These are phyloP conservation scores for Heliconius ismenius DNA, from an alignment of 2,888 invertebrate genomes.

Conservation along the genomic window DNA sequence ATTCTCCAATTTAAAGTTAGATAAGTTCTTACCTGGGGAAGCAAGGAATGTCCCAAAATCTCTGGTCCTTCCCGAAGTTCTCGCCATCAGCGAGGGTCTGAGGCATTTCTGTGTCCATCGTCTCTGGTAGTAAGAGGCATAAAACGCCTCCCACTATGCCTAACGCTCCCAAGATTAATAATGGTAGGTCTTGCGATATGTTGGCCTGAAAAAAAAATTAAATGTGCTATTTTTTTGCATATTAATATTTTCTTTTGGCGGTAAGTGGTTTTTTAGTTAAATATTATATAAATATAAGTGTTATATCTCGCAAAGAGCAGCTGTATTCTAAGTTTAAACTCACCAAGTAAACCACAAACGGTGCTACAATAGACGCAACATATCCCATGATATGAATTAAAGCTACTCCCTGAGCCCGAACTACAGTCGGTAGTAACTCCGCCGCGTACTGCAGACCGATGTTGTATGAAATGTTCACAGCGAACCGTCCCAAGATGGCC, in stretches of 20 bases:
- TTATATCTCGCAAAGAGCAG: too few species aligned
- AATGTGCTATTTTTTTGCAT: too few species aligned
- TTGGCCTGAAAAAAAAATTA: constrained; percentile 79
- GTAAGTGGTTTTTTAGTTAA: too few species aligned
- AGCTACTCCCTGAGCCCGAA: constrained; percentile 92
- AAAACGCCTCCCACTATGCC: constrained; percentile 88
- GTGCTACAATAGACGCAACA: constrained; percentile 90
- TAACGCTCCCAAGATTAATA: constrained; percentile 88
- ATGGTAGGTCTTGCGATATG: constrained; percentile 86
- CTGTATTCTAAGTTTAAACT: constrained; percentile 50
- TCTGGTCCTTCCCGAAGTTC: constrained; percentile 90
- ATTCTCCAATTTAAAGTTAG: neutral
- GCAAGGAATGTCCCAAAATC: constrained; percentile 91
- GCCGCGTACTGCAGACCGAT: constrained; percentile 95
- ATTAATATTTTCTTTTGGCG: too few species aligned
- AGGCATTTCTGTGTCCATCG: constrained; percentile 91
- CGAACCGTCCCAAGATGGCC: constrained; percentile 91
- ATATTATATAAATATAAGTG: too few species aligned
- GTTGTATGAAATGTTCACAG: constrained; percentile 94
- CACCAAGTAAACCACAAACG: constrained; percentile 92
- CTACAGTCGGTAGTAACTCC: constrained; percentile 92
- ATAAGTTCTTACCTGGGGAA: constrained; percentile 80
- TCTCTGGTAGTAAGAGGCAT: constrained; percentile 92
- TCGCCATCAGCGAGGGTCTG: constrained; percentile 94
- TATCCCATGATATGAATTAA: constrained; percentile 94